Evolutionary conservation across 1,140 invertebrate genomes (phyloP), one percentile per base, ranked within the genome.

Genomic region (Pteromalus puparum): DNA sequence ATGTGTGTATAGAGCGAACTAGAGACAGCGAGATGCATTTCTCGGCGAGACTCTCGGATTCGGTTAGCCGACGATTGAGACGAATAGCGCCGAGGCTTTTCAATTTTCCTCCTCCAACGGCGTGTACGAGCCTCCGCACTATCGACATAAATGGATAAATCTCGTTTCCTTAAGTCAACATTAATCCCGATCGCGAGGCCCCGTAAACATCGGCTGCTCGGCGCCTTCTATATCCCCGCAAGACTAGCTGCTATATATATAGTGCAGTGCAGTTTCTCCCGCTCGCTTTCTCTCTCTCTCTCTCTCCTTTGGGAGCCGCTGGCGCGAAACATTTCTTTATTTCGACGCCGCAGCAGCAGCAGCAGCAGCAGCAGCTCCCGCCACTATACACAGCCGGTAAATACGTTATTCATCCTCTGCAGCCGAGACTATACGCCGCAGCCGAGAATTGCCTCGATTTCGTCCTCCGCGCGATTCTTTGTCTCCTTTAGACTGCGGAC

Each of bases 141-240:
- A 61, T 61, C 72, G 21, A 76, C 73, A 68, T 77, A 83, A 83
- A 77, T 74, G 46, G 72, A 76, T 83, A 83, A 76, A 83, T 83
- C 73, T 83, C 48, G 53, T 76, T 83, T 83, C 26, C 53, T 83
- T 68, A 68, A 77, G 42, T 72, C 79, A 81, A 81, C 79, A 81
- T 81, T 81, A 81, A 81, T 81, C 68, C 42, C 79, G 79, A 81
- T 72, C 34, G 53, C 77, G 7, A 24, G 48, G n/a, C 21, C 73
- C 73, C 75, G 48, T 77, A 77, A 77, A 77, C 78, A 48, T 61
- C 42, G 6, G 34, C 30, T 67, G 26, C 28, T 24, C 7, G 73
- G 34, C 21, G 6, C 28, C 46, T 48, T 53, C 15, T 61, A 5
- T n/a, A 61, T 61, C 18, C 53, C 18, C 53, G 7, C 53, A 61